phyloP scores from a whole-genome alignment of 2,888 invertebrate species.

The Archips crataeganus region DNA sequence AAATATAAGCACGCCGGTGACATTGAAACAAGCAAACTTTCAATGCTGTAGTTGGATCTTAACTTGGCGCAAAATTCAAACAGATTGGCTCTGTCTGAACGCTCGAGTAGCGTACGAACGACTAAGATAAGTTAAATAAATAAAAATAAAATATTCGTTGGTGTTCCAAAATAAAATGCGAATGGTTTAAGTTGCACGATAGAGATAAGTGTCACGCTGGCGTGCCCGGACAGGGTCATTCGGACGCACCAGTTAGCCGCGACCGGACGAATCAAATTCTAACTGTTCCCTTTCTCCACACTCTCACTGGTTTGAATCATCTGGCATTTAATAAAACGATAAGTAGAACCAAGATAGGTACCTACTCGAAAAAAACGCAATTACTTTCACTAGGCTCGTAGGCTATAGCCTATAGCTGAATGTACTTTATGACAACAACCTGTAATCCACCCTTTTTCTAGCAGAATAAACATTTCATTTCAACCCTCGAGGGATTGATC shows the following conservation, averaged over 20 bases:
- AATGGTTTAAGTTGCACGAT: not conserved
- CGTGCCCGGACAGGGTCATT: slow-evolving; percentile 5
- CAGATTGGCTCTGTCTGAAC: not conserved
- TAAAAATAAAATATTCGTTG: not conserved
- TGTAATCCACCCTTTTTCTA: no score
- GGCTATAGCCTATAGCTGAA: no score
- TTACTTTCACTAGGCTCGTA: slow-evolving; percentile 38
- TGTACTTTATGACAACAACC: no score
- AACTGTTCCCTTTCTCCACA: slow-evolving; percentile 34
- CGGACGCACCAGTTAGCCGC: slow-evolving; percentile 6
- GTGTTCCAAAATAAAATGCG: not conserved
- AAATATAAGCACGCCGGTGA: slow-evolving; percentile 10
- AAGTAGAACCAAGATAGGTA: slow-evolving; percentile 6
- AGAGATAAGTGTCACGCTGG: not conserved
- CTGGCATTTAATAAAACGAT: slow-evolving; percentile 17
- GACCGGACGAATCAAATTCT: slow-evolving; percentile 7
- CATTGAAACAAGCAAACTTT: slow-evolving; percentile 29
- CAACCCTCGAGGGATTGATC: no score
- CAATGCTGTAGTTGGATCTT: not conserved
- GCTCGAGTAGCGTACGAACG: not conserved
- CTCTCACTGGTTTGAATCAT: slow-evolving; percentile 24
- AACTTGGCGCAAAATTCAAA: not conserved
- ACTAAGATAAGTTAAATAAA: not conserved
- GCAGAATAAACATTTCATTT: no score
- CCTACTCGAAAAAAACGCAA: not conserved